phyloP scores from a whole-genome alignment of 2,888 invertebrate species.

The Yponomeuta plumbellus region DNA sequence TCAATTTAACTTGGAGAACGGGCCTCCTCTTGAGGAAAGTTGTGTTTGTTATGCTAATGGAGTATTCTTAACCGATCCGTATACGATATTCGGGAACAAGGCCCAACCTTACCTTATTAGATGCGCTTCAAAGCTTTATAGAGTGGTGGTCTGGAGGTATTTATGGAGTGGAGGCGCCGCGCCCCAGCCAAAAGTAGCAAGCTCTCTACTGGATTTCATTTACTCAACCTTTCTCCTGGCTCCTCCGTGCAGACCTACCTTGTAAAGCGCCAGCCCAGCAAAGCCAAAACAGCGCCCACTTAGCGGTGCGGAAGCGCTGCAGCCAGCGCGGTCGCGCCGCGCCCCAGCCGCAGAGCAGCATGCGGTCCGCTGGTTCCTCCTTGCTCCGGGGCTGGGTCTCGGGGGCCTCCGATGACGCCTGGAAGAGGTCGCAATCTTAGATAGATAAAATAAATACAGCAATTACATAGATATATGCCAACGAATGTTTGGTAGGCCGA shows the following conservation, averaged over 20 bases:
- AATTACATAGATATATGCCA: too few relatives aligned
- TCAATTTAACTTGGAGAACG: background rate
- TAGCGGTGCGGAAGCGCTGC: slow-evolving; percentile 83
- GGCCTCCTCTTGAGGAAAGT: background rate
- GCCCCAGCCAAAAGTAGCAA: too few relatives aligned
- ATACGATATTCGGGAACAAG: background rate
- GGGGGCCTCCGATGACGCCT: slow-evolving; percentile 1
- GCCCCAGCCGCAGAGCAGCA: slow-evolving; percentile 80
- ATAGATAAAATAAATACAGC: too few relatives aligned
- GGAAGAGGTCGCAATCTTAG: background rate
- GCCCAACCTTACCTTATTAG: too few relatives aligned
- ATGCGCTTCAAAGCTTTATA: too few relatives aligned
- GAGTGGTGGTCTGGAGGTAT: background rate
- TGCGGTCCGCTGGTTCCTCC: slow-evolving; percentile 29
- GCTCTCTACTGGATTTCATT: too few relatives aligned
- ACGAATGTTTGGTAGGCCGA: too few relatives aligned
- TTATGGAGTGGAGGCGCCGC: background rate
- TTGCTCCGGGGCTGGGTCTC: slow-evolving; percentile 19
- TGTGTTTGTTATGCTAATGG: slow-evolving; percentile 1
- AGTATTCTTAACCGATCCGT: background rate
- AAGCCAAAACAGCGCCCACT: slow-evolving; percentile 88
- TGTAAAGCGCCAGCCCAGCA: slow-evolving; percentile 87
- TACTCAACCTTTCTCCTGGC: too few relatives aligned
- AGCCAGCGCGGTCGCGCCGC: slow-evolving; percentile 78
- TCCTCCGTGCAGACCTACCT: background rate